Conservation (phyloP, 2,888 invertebrate species). For the Pseudanteris insignis region DNA sequence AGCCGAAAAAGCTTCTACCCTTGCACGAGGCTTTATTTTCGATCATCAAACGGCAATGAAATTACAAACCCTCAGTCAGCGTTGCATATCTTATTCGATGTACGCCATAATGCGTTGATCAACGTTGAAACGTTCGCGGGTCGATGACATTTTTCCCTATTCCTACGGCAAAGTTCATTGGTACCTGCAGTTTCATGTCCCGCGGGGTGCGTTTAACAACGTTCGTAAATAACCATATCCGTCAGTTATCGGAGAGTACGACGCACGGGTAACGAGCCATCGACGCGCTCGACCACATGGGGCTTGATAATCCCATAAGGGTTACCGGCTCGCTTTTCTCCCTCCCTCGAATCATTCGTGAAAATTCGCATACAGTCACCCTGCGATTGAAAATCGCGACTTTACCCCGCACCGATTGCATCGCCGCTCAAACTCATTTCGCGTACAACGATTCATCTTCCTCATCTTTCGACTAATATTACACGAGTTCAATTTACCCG, state of each 20-base stretch:
- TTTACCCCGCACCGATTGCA: constrained; percentile 16
- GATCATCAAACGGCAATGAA: too few relatives aligned
- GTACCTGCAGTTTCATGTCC: constrained; percentile 31
- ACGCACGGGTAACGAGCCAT: constrained; percentile 64
- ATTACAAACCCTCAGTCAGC: too few relatives aligned
- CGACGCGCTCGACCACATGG: constrained; percentile 62
- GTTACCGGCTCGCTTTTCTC: constrained; percentile 50
- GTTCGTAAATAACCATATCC: constrained; percentile 65
- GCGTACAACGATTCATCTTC: constrained; percentile 18
- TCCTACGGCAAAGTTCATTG: constrained; percentile 21
- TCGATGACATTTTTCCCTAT: constrained; percentile 25
- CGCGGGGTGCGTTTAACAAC: constrained; percentile 49
- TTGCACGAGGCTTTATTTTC: too few relatives aligned
- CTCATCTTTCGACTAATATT: constrained; percentile 13
- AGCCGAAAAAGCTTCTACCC: too few relatives aligned
- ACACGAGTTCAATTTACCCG: constrained; percentile 6
- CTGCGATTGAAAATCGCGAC: constrained; percentile 31
- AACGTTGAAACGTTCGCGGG: constrained; percentile 1
- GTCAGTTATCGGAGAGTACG: constrained; percentile 61
- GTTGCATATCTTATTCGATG: too few relatives aligned
- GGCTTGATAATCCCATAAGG: constrained; percentile 63
- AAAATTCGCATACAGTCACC: constrained; percentile 57
- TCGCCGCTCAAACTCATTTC: constrained; percentile 11
- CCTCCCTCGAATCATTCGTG: constrained; percentile 54
- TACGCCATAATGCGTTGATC: neutral